phyloP scores from a whole-genome alignment of 2,888 invertebrate genomes.

The Omphaloscelis lunosa region DNA sequence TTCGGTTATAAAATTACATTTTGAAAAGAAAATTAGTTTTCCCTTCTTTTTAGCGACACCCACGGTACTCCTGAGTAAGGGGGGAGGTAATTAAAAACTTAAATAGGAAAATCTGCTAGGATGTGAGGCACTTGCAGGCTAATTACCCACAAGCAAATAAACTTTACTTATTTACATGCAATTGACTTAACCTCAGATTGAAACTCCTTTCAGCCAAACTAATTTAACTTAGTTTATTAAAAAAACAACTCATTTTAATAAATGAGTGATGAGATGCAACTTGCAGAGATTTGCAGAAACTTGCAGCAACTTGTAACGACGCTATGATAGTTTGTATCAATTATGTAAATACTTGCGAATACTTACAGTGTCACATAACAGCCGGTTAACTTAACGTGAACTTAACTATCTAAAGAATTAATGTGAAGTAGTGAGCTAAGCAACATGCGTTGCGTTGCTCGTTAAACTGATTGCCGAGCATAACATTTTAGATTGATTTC shows the following conservation, averaged over 20 bases:
- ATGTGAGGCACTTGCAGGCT: neutral
- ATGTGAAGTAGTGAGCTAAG: neutral
- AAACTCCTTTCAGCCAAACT: constrained; percentile 30
- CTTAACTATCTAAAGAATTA: constrained; percentile 19
- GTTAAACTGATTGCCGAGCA: neutral
- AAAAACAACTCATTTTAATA: constrained; percentile 17
- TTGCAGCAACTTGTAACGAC: constrained; percentile 28
- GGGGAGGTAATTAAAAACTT: constrained; percentile 1
- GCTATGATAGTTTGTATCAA: constrained; percentile 38
- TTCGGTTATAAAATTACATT: constrained; percentile 1
- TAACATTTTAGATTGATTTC: neutral
- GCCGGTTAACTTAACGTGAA: constrained; percentile 31
- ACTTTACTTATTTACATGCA: neutral
- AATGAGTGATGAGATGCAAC: constrained; percentile 1
- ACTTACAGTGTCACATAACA: constrained; percentile 38
- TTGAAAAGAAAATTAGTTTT: neutral
- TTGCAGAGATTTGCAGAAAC: constrained; percentile 5
- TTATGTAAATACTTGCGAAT: constrained; percentile 56
- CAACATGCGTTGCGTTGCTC: too few relatives aligned
- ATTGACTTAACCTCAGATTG: neutral
- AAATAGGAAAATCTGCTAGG: neutral
- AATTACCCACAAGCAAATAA: neutral
- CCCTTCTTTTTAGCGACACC: neutral
- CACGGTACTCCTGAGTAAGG: neutral
- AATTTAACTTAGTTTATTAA: constrained; percentile 33